A percentile compares a stretch with the other conserved stretches of the same genome.
These are phyloP conservation scores for Heterotis niloticus DNA, from an alignment of 2,113 vertebrate species.

Conservation along the genomic window DNA sequence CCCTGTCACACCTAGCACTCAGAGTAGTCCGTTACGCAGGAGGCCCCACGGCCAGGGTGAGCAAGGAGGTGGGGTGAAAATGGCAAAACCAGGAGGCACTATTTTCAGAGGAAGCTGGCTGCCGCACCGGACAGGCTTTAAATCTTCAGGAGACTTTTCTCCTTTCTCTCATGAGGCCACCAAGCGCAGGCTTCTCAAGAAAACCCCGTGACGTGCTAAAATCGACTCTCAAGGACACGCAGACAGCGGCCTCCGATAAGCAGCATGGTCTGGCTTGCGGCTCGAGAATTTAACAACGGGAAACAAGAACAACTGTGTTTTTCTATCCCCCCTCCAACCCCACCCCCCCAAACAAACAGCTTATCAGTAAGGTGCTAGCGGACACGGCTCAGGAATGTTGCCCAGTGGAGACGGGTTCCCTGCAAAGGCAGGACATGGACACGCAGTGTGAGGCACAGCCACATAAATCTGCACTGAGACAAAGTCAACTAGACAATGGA, in stretches of 20 bases:
- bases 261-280: conserved; percentile 8
- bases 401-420: conserved; percentile 9
- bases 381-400: conserved; percentile 19
- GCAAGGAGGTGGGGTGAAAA: neutral
- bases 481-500: too few species aligned
- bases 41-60: neutral
- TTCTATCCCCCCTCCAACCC: neutral
- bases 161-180: conserved; percentile 5
- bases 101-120: neutral
- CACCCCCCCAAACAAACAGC: conserved; percentile 7
- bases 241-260: conserved; percentile 19
- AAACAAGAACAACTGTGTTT: conserved; percentile 7
- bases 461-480: neutral
- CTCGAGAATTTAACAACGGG: conserved; percentile 13
- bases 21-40: neutral
- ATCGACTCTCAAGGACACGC: conserved; percentile 13
- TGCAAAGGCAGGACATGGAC: neutral
- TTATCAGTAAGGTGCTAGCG: conserved; percentile 6
- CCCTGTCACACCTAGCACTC: neutral
- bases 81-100: conserved; percentile 14
- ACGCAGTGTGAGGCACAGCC: neutral
- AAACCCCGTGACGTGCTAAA: conserved; percentile 15
- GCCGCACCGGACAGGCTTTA: conserved; percentile 17
- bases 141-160: neutral
- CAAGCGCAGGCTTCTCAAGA: conserved; percentile 2